Evolutionary conservation across 2,797 vertebrate genomes (phyloP).

Genomic region (Cuculus canorus): DNA sequence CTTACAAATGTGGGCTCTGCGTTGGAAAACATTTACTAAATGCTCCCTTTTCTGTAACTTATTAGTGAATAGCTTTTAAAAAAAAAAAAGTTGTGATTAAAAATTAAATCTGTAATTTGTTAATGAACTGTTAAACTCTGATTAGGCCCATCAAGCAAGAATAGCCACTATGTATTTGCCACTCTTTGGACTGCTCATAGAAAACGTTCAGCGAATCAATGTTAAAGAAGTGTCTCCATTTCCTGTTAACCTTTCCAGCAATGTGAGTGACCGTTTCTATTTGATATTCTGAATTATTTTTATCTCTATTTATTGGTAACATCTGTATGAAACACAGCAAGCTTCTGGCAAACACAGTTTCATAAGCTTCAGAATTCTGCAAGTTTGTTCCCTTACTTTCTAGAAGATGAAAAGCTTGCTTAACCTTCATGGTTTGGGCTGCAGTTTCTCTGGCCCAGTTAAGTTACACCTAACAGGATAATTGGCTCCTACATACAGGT

Average conservation of each 20-base stretch:
- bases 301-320: not conserved
- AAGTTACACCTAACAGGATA: not conserved
- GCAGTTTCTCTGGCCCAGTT: not conserved
- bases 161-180: slow-evolving; percentile 96
- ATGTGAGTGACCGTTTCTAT: slow-evolving; percentile 73
- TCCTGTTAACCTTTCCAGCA: slow-evolving; percentile 81
- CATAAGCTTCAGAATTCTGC: not conserved
- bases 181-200: slow-evolving; percentile 93
- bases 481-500: not conserved
- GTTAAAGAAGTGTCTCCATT: slow-evolving; percentile 86
- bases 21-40: not conserved
- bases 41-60: not conserved
- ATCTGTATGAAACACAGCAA: not conserved
- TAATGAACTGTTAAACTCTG: not conserved
- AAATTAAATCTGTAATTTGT: not conserved
- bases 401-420: not conserved
- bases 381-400: not conserved
- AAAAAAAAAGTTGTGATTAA: not conserved
- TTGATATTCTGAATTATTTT: not conserved
- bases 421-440: not conserved
- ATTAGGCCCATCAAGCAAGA: slow-evolving; percentile 93
- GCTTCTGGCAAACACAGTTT: not conserved
- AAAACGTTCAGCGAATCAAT: slow-evolving; percentile 92
- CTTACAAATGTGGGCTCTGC: not conserved
- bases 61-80: not conserved